Evolutionary conservation across 2,797 vertebrate species (phyloP), one percentile per base, ranked within the genome.

Genomic region (Tapera naevia): DNA sequence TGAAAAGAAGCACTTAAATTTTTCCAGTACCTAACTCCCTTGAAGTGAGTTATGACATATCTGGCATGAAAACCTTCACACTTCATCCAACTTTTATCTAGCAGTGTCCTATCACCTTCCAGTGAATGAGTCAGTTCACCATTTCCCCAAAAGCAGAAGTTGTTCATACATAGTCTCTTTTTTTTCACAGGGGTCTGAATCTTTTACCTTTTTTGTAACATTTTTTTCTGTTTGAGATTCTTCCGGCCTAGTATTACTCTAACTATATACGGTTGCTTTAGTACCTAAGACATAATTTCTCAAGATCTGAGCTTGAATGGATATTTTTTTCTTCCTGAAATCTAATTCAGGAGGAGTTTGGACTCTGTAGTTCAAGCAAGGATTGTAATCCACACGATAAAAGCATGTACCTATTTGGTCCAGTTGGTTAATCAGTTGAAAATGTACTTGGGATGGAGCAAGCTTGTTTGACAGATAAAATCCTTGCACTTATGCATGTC

Each of bases 1-100:
- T 85, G 81, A 88, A 92, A 92, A 93, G 70, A 84, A 86, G 46
- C n/a, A 45, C 43, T 86, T 88, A 92, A 96, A 82, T 67, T 78
- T 92, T 96, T 80, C 50, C 41, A 75, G 54, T 60, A 48, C 54
- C 57, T 79, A 81, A 79, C 94, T 89, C 82, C 28, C 64, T 88
- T 69, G 82, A 90, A 94, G 89, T 80, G 62, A 93, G 37, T 91
- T 92, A 93, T 60, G 73, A 91, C 69, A 74, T 66, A 78, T 46
- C 75, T 94, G 91, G 79, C 85, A n/a, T 58, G 71, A 79, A 91
- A 94, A 88, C 50, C 79, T 73, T 67, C 46, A 5, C 10, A 11
- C 25, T 91, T 61, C 2, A 4, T 70, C 74, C 91, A 91, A 3
- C 30, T 72, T 73, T 89, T 28, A 3, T 76, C 86, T 71, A 69